Percentiles rank a stretch among this genome's conserved stretches.
Evolutionary conservation across 1,140 invertebrate species (phyloP).

Genomic region (Myzus persicae): DNA sequence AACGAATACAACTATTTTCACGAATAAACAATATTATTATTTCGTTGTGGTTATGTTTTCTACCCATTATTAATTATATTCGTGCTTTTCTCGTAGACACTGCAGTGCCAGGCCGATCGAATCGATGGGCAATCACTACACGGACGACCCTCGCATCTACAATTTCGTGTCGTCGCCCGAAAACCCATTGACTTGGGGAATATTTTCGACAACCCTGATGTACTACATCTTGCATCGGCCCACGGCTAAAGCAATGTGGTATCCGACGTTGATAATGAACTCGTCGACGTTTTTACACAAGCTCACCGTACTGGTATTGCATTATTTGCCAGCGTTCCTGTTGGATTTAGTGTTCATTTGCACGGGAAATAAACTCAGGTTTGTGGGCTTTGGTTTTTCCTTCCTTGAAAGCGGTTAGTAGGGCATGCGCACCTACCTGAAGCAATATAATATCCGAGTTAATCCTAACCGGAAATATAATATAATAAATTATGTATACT

Average conservation of each 20-base stretch:
- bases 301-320: slow-evolving; percentile 64
- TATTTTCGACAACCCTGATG: slow-evolving; percentile 68
- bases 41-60: neutral
- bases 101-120: neutral
- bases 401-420: too few species aligned
- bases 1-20: neutral
- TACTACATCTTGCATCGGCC: slow-evolving; percentile 67
- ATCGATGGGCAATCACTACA: neutral
- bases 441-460: too few species aligned
- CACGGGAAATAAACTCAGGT: slow-evolving; percentile 65
- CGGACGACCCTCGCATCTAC: slow-evolving; percentile 70
- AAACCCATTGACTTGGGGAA: slow-evolving; percentile 73
- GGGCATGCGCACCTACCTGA: too few species aligned
- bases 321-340: slow-evolving; percentile 64
- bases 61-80: neutral
- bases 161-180: slow-evolving; percentile 76
- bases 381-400: slow-evolving; percentile 27
- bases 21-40: neutral
- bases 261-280: slow-evolving; percentile 66
- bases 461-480: neutral
- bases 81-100: neutral
- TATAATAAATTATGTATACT: neutral
- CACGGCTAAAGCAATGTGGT: slow-evolving; percentile 66
- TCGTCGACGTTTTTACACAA: slow-evolving; percentile 66
- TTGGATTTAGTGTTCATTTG: slow-evolving; percentile 62